Evolutionary conservation across 2,113 vertebrate genomes (phyloP).

Genomic region (Scomber colias): DNA sequence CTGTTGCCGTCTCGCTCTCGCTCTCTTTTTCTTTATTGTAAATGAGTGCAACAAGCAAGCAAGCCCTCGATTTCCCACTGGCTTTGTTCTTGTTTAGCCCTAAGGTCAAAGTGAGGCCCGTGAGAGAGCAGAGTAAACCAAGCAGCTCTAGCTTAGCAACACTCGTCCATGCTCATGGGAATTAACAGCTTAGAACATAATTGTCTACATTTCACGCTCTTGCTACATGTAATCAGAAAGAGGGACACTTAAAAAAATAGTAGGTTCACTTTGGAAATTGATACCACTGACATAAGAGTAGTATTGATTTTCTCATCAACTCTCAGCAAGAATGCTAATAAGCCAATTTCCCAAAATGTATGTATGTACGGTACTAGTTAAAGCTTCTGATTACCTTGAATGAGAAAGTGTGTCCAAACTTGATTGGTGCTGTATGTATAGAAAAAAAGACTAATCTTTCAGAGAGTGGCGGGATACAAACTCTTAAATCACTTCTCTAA

Average conservation of each 20-base stretch:
- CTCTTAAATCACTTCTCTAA: too few species aligned
- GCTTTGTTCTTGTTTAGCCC: slow-evolving; percentile 61
- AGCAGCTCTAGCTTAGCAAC: slow-evolving; percentile 15
- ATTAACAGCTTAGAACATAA: slow-evolving; percentile 8
- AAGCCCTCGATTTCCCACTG: slow-evolving; percentile 46
- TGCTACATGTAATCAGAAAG: neutral
- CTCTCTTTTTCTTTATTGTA: slow-evolving; percentile 48
- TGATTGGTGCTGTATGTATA: too few species aligned
- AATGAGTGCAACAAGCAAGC: slow-evolving; percentile 52
- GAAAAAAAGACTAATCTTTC: too few species aligned
- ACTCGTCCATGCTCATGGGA: slow-evolving; percentile 9
- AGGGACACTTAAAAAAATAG: neutral
- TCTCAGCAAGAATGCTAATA: too few species aligned
- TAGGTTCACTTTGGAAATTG: too few species aligned
- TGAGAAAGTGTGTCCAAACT: too few species aligned
- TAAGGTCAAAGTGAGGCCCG: slow-evolving; percentile 46
- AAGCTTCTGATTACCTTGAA: too few species aligned
- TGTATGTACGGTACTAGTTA: too few species aligned
- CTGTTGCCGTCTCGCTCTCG: slow-evolving; percentile 18
- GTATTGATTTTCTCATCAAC: too few species aligned
- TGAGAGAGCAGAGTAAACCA: slow-evolving; percentile 18
- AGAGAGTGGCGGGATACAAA: too few species aligned
- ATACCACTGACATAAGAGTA: too few species aligned
- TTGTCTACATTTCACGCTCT: slow-evolving; percentile 12
- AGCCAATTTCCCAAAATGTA: too few species aligned